Conservation (phyloP, 2,113 vertebrate genomes). For the Promerops cafer region DNA sequence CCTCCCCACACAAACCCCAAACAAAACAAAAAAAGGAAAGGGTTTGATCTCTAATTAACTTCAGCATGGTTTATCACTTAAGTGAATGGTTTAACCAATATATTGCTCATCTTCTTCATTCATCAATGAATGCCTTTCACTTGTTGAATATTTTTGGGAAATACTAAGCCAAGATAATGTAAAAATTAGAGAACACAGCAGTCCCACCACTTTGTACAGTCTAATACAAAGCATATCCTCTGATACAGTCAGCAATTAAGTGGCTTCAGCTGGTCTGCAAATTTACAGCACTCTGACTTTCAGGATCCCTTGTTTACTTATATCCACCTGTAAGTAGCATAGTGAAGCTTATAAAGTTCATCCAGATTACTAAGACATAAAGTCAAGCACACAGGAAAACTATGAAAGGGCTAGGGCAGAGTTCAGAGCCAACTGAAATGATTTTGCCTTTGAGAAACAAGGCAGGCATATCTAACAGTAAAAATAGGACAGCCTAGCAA, state of each 20-base stretch:
- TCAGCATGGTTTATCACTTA: no score
- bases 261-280: background rate
- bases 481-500: background rate
- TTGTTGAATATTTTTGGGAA: background rate
- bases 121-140: background rate
- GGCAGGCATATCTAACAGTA: background rate
- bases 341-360: background rate
- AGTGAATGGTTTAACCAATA: background rate
- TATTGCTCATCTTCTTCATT: background rate
- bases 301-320: background rate
- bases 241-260: background rate
- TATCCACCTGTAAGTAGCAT: background rate
- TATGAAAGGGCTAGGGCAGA: background rate
- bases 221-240: background rate
- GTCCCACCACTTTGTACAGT: background rate
- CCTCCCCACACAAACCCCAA: background rate
- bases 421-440: background rate
- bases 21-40: background rate
- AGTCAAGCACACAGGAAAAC: background rate
- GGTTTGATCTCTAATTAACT: background rate
- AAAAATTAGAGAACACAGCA: background rate
- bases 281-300: background rate
- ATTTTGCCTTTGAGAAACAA: constrained; percentile 22
- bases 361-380: background rate
- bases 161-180: background rate